Percentiles rank a stretch among this genome's conserved stretches.
phyloP scores from a whole-genome alignment of 2,888 invertebrate genomes.

The Stenodera caucasica region DNA sequence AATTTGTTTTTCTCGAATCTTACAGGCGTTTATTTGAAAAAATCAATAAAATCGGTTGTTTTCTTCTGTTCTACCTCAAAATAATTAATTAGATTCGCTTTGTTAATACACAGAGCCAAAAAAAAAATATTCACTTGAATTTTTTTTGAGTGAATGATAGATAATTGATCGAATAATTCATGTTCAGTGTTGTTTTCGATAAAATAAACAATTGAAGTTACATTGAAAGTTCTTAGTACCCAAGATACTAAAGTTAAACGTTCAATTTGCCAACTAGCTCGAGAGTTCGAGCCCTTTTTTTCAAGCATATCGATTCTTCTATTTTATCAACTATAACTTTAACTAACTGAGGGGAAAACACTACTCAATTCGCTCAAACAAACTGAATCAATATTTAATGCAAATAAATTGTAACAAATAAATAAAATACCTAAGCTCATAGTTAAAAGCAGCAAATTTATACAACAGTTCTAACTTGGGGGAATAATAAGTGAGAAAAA shows the following conservation, averaged over 20 bases:
- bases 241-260: background rate
- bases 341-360: background rate
- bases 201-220: background rate
- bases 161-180: background rate
- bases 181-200: background rate
- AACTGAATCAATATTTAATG: background rate
- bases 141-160: too few species aligned
- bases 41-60: too few species aligned
- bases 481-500: too few species aligned
- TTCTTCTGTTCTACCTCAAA: too few species aligned
- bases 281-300: background rate
- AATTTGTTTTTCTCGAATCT: too few species aligned
- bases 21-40: too few species aligned
- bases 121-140: too few species aligned
- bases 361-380: background rate
- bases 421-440: background rate
- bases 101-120: too few species aligned
- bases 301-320: background rate
- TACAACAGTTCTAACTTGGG: constrained; percentile 17
- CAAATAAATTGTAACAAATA: background rate
- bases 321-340: background rate
- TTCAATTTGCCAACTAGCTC: background rate
- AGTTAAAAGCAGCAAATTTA: background rate
- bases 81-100: too few species aligned
- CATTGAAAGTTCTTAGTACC: background rate